Evolutionary conservation across 2,888 invertebrate genomes (phyloP).

Genomic region (Drosophila monieri): DNA sequence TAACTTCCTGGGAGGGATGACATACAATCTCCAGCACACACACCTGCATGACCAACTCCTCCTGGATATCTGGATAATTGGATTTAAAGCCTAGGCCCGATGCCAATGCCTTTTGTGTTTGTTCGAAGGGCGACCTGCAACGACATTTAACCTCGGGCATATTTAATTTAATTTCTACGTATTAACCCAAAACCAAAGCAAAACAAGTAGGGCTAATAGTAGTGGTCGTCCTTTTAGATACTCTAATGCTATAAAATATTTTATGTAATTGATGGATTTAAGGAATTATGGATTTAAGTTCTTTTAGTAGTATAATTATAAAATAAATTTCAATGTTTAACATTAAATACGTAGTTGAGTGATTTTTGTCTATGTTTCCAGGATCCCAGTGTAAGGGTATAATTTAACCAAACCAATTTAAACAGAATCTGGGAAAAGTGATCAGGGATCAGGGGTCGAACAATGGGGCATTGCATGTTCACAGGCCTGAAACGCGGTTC

Average conservation of each 20-base stretch:
- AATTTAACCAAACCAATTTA: slow-evolving; percentile 34
- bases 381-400: slow-evolving; percentile 9
- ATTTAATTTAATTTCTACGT: slow-evolving; percentile 79
- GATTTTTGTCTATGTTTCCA: too few relatives aligned
- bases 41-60: slow-evolving; percentile 23
- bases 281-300: too few relatives aligned
- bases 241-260: not conserved
- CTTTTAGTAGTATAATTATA: too few relatives aligned
- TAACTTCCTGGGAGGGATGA: not conserved
- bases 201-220: not conserved
- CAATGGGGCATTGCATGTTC: slow-evolving; percentile 40
- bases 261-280: not conserved
- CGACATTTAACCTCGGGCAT: slow-evolving; percentile 65
- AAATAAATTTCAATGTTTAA: too few relatives aligned
- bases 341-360: too few relatives aligned
- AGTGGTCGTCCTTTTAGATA: not conserved
- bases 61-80: slow-evolving; percentile 28
- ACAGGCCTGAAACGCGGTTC: slow-evolving; percentile 48
- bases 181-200: slow-evolving; percentile 73
- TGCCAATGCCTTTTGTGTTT: slow-evolving; percentile 35
- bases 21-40: not conserved
- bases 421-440: slow-evolving; percentile 18
- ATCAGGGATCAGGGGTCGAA: slow-evolving; percentile 18
- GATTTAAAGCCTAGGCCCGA: slow-evolving; percentile 40
- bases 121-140: slow-evolving; percentile 31